Conservation (phyloP, 37 sponge, comb jelly and placozoan genomes). For the Amphimedon queenslandica region DNA sequence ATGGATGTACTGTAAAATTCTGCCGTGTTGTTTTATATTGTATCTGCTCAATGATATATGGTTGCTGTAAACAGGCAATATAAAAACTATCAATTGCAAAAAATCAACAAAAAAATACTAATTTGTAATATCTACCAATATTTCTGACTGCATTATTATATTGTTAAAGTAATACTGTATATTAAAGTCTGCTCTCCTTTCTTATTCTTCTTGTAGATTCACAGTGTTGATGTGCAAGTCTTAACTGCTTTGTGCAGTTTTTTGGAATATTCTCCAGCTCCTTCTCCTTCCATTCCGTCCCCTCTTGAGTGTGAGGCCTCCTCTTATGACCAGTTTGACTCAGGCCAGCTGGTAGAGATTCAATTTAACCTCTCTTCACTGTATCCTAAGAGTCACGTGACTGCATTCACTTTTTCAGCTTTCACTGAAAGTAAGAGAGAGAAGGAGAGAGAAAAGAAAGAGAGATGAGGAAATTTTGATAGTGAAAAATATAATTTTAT, state of each 20-base stretch:
- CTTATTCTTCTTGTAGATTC: constrained; percentile 12
- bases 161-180: background rate
- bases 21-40: too few relatives aligned
- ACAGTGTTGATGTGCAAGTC: constrained; percentile 2
- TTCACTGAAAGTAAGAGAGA: constrained; percentile 61
- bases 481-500: background rate
- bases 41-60: too few relatives aligned
- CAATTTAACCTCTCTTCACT: constrained; percentile 21
- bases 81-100: background rate
- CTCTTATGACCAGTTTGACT: background rate
- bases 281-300: background rate
- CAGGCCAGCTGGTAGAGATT: background rate
- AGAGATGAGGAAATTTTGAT: background rate
- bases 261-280: background rate
- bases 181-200: background rate
- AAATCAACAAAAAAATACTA: background rate
- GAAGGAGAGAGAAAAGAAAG: background rate
- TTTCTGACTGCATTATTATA: background rate
- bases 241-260: constrained; percentile 20
- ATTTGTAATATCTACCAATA: background rate
- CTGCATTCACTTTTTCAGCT: constrained; percentile 10
- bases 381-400: constrained; percentile 10
- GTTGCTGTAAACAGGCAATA: too few relatives aligned
- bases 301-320: background rate
- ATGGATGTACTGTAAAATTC: background rate